Conservation (phyloP, 1,140 invertebrate species). For the Drosophila littoralis region DNA sequence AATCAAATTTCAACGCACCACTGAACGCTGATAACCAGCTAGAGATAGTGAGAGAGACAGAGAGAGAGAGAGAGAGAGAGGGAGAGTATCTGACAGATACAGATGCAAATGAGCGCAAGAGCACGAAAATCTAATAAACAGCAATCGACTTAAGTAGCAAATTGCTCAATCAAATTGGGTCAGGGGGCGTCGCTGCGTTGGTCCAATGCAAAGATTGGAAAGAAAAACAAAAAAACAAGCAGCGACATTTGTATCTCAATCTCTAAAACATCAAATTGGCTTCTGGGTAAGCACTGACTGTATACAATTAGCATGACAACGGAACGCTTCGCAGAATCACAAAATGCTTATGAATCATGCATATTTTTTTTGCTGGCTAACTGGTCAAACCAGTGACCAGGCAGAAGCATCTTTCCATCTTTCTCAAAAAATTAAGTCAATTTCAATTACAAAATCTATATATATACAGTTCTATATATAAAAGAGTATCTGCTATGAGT, state of each 20-base stretch:
- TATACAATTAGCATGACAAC: conserved; percentile 39
- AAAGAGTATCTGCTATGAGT: conserved; percentile 3
- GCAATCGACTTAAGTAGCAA: conserved; percentile 54
- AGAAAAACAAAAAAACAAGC: conserved; percentile 6
- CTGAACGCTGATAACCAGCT: background rate
- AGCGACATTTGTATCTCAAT: conserved; percentile 30
- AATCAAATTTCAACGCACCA: conserved; percentile 46
- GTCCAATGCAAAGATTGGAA: conserved; percentile 42
- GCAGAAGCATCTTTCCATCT: conserved; percentile 3
- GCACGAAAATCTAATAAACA: conserved; percentile 73
- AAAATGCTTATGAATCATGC: conserved; percentile 30
- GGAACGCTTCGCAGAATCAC: conserved; percentile 15
- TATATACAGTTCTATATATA: conserved; percentile 1
- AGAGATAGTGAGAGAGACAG: background rate
- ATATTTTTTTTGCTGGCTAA: conserved; percentile 29
- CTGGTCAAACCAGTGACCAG: conserved; percentile 59
- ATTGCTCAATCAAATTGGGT: conserved; percentile 77
- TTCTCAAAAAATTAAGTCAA: conserved; percentile 26
- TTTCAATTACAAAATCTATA: conserved; percentile 6
- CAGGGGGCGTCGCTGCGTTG: conserved; percentile 49
- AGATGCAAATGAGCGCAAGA: conserved; percentile 65
- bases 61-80: background rate
- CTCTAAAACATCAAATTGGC: conserved; percentile 9
- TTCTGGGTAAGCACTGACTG: conserved; percentile 31
- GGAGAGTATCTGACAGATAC: conserved; percentile 39